These are phyloP conservation scores for Huso huso DNA, from an alignment of 2,797 vertebrate species.

Conservation along the genomic window DNA sequence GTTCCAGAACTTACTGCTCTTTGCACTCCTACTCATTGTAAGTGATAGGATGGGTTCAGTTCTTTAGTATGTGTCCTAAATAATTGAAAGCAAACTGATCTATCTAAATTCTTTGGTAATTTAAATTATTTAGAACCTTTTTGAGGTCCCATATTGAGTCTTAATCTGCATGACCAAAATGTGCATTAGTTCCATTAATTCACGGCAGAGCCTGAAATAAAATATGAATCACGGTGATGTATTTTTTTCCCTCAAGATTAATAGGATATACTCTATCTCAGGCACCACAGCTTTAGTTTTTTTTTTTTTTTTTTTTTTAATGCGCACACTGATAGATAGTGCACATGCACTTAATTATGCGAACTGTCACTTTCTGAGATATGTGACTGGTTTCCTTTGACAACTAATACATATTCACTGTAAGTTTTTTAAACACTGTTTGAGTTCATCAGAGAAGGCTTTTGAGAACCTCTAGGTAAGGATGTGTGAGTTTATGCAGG, in stretches of 20 bases:
- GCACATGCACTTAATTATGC: conserved; percentile 27
- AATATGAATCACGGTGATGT: conserved; percentile 7
- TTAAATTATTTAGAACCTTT: conserved; percentile 58
- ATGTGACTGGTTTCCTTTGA: no score
- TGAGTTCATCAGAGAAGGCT: no score
- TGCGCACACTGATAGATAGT: conserved; percentile 21
- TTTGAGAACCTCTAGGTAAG: no score
- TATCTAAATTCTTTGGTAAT: conserved; percentile 41
- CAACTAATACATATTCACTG: no score
- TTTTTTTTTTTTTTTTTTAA: conserved; percentile 1
- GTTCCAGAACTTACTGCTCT: no score
- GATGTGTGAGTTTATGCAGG: no score
- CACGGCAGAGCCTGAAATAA: conserved; percentile 23
- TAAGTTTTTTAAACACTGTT: no score
- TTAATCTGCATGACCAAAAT: conserved; percentile 38
- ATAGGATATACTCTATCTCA: conserved; percentile 1
- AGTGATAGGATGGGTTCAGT: conserved; percentile 8
- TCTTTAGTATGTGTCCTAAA: conserved; percentile 34
- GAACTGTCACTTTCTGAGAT: background rate
- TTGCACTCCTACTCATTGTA: background rate
- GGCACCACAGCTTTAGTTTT: conserved; percentile 16
- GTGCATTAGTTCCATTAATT: conserved; percentile 28
- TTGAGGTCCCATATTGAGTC: conserved; percentile 34
- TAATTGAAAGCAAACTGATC: conserved; percentile 52
- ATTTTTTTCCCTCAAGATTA: background rate